Evolutionary conservation across 1,140 invertebrate species (phyloP).

Genomic region (Lepidotrigona ventralis): DNA sequence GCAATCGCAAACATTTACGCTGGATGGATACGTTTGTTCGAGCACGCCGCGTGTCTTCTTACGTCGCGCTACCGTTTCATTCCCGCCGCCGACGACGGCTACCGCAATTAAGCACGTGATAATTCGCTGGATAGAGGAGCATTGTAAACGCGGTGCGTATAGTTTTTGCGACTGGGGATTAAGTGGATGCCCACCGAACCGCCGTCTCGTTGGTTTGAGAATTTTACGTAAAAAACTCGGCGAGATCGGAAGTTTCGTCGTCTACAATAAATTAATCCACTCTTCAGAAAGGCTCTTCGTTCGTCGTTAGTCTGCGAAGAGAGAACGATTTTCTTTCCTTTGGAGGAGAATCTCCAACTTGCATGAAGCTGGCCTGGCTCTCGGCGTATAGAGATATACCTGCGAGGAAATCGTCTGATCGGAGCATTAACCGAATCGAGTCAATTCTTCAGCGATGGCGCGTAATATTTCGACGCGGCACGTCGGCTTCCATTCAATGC

Average conservation of each 20-base stretch:
- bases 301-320: too few relatives aligned
- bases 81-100: conserved; percentile 19
- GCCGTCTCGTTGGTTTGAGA: background rate
- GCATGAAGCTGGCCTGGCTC: background rate
- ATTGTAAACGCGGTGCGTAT: background rate
- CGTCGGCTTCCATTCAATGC: conserved; percentile 18
- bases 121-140: background rate
- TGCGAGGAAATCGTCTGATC: background rate
- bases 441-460: conserved; percentile 4
- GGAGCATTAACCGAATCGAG: conserved; percentile 9
- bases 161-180: background rate
- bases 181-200: background rate
- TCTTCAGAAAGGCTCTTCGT: too few relatives aligned
- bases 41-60: background rate
- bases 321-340: too few relatives aligned
- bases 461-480: conserved; percentile 21
- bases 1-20: conserved; percentile 38
- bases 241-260: too few relatives aligned
- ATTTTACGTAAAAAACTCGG: background rate
- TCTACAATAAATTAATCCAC: too few relatives aligned
- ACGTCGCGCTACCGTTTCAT: conserved; percentile 17
- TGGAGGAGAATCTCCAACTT: background rate
- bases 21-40: background rate
- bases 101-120: background rate
- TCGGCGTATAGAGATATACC: conserved; percentile 6